Evolutionary conservation across 2,797 vertebrate genomes (phyloP).

Genomic region (Heteromormyrus szaboi): DNA sequence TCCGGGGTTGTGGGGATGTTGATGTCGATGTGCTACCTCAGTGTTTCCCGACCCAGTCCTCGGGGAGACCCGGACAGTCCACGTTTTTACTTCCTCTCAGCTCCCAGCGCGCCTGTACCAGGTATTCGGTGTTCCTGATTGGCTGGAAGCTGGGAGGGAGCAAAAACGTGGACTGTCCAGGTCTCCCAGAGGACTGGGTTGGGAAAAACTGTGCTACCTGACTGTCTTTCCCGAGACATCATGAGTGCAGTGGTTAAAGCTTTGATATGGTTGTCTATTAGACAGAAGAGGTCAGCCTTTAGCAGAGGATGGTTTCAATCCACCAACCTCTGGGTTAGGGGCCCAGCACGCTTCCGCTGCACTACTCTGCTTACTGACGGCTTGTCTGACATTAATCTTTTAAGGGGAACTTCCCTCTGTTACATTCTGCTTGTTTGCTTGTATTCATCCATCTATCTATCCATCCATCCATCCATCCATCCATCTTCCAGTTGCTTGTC

Average conservation of each 20-base stretch:
- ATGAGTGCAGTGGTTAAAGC: background rate
- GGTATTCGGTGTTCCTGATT: too few relatives aligned
- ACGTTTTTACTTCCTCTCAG: too few relatives aligned
- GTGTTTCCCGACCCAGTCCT: too few relatives aligned
- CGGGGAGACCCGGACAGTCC: background rate
- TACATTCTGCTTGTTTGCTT: too few relatives aligned
- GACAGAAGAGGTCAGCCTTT: background rate
- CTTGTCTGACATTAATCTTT: background rate
- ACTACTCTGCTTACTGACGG: background rate
- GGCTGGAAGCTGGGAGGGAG: background rate
- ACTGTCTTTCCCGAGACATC: background rate
- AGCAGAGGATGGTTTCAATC: background rate
- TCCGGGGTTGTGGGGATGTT: background rate
- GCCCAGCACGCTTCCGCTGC: background rate
- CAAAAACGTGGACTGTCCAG: background rate
- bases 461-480: background rate
- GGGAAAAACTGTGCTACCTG: background rate
- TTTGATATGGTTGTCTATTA: background rate
- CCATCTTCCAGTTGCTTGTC: background rate
- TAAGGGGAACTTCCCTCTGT: too few relatives aligned
- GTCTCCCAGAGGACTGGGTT: too few relatives aligned
- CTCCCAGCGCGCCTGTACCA: too few relatives aligned
- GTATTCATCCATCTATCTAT: background rate
- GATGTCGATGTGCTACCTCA: background rate
- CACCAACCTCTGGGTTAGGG: background rate